A percentile compares a stretch with the other conserved stretches of the same genome.
Conservation (phyloP, 2,113 vertebrate genomes). For the Pavo muticus region DNA sequence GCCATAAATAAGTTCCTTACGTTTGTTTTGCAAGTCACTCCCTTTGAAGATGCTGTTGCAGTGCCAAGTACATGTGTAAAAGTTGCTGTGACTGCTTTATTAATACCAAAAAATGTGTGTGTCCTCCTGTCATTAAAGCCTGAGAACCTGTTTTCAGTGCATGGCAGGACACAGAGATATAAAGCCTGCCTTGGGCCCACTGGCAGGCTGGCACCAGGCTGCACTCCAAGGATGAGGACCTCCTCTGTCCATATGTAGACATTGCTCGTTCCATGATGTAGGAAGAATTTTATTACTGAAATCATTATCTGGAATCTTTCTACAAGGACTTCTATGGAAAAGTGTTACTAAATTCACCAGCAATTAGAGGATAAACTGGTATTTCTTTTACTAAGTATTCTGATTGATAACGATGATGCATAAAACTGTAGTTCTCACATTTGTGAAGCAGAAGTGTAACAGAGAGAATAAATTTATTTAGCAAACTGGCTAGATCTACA, state of each 20-base stretch:
- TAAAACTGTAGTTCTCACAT: not conserved
- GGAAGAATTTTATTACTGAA: not conserved
- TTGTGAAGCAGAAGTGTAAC: not conserved
- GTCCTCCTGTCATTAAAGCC: not conserved
- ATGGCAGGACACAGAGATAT: rapidly evolving
- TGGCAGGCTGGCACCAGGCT: not conserved
- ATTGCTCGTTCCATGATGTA: not conserved
- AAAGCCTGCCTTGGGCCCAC: not conserved
- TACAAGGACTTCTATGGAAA: not conserved
- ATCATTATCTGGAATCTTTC: not conserved
- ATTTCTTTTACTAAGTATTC: not conserved
- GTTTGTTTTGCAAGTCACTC: not conserved
- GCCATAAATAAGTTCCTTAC: not conserved
- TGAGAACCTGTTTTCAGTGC: not conserved
- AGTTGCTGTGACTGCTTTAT: not conserved
- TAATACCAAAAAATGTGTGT: not conserved
- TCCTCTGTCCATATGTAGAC: not conserved
- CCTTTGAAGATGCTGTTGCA: not conserved
- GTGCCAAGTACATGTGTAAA: not conserved
- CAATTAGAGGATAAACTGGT: not conserved
- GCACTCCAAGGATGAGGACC: not conserved
- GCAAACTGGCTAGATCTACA: not conserved
- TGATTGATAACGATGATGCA: not conserved
- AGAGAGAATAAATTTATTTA: not conserved
- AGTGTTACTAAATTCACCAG: not conserved